Conservation (phyloP, 2,888 invertebrate genomes). For the Pomacea canaliculata region DNA sequence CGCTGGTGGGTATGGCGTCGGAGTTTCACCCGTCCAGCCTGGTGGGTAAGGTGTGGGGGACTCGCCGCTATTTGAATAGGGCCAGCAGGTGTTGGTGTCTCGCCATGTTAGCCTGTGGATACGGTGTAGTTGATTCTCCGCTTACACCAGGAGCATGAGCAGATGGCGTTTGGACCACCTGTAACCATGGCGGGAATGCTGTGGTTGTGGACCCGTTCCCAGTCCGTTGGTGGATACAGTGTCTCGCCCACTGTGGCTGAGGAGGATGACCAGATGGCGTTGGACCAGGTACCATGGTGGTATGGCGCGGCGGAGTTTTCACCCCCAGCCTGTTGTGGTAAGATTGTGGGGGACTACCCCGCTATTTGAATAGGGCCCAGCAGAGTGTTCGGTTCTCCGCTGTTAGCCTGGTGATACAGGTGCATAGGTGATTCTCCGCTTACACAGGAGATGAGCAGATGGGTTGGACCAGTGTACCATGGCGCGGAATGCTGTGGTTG, state of each 20-base stretch:
- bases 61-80: too few species aligned
- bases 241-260: too few species aligned
- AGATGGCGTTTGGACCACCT: not conserved
- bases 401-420: constrained; percentile 3
- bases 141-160: not conserved
- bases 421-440: not conserved
- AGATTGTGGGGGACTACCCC: not conserved
- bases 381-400: constrained; percentile 4
- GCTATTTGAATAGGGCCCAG: not conserved
- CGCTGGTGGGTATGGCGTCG: not conserved
- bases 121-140: constrained; percentile 3
- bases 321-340: too few species aligned
- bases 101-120: constrained; percentile 3
- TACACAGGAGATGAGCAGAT: too few species aligned
- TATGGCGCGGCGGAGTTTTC: too few species aligned
- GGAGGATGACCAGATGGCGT: not conserved
- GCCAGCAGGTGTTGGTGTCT: not conserved
- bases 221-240: too few species aligned
- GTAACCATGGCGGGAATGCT: not conserved
- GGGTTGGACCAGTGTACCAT: too few species aligned
- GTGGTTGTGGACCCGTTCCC: not conserved
- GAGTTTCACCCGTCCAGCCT: constrained; percentile 5
- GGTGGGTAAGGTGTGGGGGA: constrained; percentile 6
- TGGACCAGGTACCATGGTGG: not conserved
- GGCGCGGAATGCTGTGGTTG: not conserved